These are phyloP conservation scores for Mesorhabditis spiculigera DNA, from an alignment of 2,888 invertebrate species.

Conservation along the genomic window DNA sequence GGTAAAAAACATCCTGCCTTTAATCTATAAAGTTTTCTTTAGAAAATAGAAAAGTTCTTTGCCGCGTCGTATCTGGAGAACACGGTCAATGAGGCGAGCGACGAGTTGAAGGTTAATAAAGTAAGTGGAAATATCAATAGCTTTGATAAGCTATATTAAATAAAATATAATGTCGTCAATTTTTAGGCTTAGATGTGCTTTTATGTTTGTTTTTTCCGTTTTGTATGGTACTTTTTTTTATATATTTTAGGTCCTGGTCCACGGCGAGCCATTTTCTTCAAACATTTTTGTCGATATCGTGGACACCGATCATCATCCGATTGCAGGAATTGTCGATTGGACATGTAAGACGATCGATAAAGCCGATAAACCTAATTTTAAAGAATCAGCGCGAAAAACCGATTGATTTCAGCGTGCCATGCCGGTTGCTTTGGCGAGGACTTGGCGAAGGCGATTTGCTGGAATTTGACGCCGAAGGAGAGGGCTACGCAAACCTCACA, in stretches of 20 bases:
- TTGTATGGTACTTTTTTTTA: too few species aligned
- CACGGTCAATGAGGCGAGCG: not conserved
- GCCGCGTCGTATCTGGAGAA: not conserved
- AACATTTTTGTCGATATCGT: conserved; percentile 39
- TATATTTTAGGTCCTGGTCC: conserved; percentile 34
- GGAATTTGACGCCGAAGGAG: conserved; percentile 44
- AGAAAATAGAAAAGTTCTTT: conserved; percentile 3
- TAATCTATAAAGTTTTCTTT: not conserved
- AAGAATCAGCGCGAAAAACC: too few species aligned
- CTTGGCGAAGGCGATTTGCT: conserved; percentile 53
- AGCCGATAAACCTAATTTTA: too few species aligned
- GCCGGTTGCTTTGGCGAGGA: conserved; percentile 55
- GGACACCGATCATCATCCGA: conserved; percentile 26
- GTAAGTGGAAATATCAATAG: not conserved
- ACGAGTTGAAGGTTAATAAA: not conserved
- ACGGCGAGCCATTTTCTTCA: conserved; percentile 46
- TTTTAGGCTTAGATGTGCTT: too few species aligned
- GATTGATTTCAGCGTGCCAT: conserved; percentile 38
- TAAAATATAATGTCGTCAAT: too few species aligned
- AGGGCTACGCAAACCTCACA: conserved; percentile 30
- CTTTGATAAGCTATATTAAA: too few species aligned
- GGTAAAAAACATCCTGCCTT: not conserved
- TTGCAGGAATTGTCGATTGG: conserved; percentile 46
- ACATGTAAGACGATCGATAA: conserved; percentile 28
- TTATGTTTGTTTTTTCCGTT: too few species aligned